Evolutionary conservation across 1,140 invertebrate genomes (phyloP), one percentile per base, ranked within the genome.

Genomic region (Drosophila erecta): DNA sequence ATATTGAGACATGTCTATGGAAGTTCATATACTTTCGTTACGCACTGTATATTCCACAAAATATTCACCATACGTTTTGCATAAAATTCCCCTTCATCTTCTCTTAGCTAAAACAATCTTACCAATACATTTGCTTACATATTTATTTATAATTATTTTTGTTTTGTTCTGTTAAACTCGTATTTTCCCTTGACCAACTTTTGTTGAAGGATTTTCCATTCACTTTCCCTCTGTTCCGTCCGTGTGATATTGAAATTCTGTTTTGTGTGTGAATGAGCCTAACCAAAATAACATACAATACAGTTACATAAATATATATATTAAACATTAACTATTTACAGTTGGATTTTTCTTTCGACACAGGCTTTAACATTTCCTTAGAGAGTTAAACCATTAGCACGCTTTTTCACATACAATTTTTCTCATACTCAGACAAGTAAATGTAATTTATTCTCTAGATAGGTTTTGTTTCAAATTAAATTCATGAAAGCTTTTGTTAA

Each of bases 251-350:
- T 57, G 61, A 54, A 66, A 57, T 27, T 59, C 49, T 70, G 40
- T 41, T 72, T 46, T 72, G 37, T 79, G 44, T 73, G 55, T 64
- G 60, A 71, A 72, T 67, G 49, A 79, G 62, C 78, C 86, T 85
- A 85, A 70, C 79, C 76, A 67, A 87, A 89, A 70, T 87, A 89
- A 87, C 83, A 86, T 86, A 89, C 78, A 81, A 85, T 85, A 85
- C 81, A 75, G 54, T 75, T 76, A 66, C 61, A 75, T 75, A 75
- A 64, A 75, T 75, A 75, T 75, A 75, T 76, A 65, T 72, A 78
- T 78, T 86, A 67, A 87, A 61, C 51, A 79, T 87, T 87, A 72
- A 70, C 84, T 87, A 87, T 87, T 15, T 87, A 87, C 83, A 87
- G 15, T 58, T 44, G n/a, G 1, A 14, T 76, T 57, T 35, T 44